These are phyloP conservation scores for Caranx ignobilis DNA, from an alignment of 2,113 vertebrate genomes.

Conservation along the genomic window DNA sequence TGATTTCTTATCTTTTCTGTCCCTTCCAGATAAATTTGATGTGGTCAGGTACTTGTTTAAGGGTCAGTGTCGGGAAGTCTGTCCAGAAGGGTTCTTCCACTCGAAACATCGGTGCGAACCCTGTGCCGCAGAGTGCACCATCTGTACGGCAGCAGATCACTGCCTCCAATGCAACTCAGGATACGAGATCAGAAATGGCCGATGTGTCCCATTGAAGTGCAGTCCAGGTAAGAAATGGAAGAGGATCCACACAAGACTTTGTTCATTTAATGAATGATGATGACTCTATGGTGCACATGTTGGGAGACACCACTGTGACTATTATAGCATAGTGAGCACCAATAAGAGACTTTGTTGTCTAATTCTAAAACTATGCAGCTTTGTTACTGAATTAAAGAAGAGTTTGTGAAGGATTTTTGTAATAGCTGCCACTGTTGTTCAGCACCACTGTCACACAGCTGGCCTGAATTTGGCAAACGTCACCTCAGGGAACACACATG, in stretches of 20 bases:
- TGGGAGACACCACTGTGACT: background rate
- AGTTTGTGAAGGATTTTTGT: background rate
- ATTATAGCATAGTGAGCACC: background rate
- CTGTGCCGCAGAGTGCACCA: conserved; percentile 85
- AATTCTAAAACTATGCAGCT: background rate
- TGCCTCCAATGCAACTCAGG: conserved; percentile 86
- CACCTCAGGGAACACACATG: conserved; percentile 37
- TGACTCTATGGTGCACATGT: background rate
- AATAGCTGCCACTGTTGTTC: conserved; percentile 12
- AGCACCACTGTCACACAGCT: conserved; percentile 25
- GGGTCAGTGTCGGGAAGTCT: conserved; percentile 86
- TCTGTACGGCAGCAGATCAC: conserved; percentile 77
- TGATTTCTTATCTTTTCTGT: conserved; percentile 7
- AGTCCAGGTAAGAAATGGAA: conserved; percentile 80
- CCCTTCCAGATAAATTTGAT: conserved; percentile 83
- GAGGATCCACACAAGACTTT: background rate
- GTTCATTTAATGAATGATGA: background rate
- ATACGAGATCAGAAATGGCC: conserved; percentile 78
- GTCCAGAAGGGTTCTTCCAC: conserved; percentile 84
- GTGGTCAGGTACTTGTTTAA: conserved; percentile 82
- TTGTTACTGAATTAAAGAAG: conserved; percentile 7
- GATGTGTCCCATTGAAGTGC: conserved; percentile 86
- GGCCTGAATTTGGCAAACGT: conserved; percentile 31
- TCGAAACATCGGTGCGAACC: conserved; percentile 78
- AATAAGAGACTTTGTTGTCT: background rate